Base-by-base conservation (phyloP, 1,140 invertebrate genomes). In the Rhyzopertha dominica region DNA sequence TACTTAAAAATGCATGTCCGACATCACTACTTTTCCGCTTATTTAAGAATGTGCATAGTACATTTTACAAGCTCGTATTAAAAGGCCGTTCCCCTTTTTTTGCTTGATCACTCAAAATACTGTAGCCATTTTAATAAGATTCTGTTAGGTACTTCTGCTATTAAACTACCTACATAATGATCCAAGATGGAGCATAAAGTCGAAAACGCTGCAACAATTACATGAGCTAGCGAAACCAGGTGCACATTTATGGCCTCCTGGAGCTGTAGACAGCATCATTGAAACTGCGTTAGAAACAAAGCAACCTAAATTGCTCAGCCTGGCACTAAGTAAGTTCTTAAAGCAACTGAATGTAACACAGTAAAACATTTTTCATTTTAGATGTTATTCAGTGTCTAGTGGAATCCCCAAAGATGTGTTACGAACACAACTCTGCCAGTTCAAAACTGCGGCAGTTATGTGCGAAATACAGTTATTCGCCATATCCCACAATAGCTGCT, bases 191-290 rank as follows among this genome's bases (percentile, higher is more conserved):
- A 74, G 74, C 22, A 83, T 95, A 0, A 85, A 91, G 53, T 72
- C 80, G 2, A 79, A 84, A 31, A 82, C 84, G 10, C 69, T 95
- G 5, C 71, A 80, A 19, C 80, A 90, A 38, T 72, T 96, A 16
- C 77, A 81, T 56, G 75, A 76, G 26, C 68, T 96, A 40, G 90
- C 90, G 0, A 77, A 78, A 49, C 76, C 76, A 55, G 83, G 83
- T 10, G 82, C 90, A 4, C 87, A 91, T 71, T 70, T 90, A 3
- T 94, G 90, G 90, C 85, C 81, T 1, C 72, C 77, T 38, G 70
- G 74, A 10, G 78, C 87, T 42, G 73, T 64, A 20, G 58, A 68
- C 34, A 53, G 53, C 37, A 53, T 66, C 9, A 52, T 66, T 13
- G 62, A 65, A 46, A 62, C 62, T 29, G 58, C 59, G 17, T 51